A percentile compares a stretch with the other conserved stretches of the same genome.
These are phyloP conservation scores for Microcebus jonahi DNA, from an alignment of 2,113 vertebrate species.

Conservation along the genomic window DNA sequence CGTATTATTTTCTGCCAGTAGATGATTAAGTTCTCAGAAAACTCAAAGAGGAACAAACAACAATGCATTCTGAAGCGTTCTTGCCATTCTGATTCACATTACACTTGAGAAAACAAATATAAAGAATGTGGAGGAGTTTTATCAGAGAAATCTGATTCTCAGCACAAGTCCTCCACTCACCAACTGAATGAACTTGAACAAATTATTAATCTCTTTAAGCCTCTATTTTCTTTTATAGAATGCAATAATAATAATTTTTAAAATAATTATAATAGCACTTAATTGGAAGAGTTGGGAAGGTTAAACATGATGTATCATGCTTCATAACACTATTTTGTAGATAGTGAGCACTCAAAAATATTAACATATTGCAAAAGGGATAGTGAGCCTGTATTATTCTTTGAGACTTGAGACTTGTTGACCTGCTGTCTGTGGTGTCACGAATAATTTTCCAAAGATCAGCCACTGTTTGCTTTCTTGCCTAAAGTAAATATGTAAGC, in stretches of 20 bases:
- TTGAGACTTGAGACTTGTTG: background rate
- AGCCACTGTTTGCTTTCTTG: background rate
- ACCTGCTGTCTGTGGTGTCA: background rate
- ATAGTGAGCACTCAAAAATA: background rate
- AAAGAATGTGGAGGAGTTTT: background rate
- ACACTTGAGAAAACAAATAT: background rate
- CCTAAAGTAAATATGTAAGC: background rate
- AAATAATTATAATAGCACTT: background rate
- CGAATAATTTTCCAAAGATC: background rate
- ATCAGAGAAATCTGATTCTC: background rate
- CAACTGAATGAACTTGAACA: background rate
- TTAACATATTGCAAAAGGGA: background rate
- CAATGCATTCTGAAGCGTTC: background rate
- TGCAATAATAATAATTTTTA: background rate
- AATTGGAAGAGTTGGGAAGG: background rate
- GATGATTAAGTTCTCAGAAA: background rate
- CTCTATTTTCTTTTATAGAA: background rate
- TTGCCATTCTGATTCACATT: background rate
- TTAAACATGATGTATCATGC: background rate
- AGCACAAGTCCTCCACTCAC: background rate
- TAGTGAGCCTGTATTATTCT: background rate
- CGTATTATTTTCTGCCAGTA: background rate
- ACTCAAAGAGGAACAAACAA: background rate
- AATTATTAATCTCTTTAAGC: background rate
- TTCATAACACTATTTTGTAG: background rate